Percentiles rank a stretch among this genome's conserved stretches.
phyloP scores from a whole-genome alignment of 2,888 invertebrate genomes.

The Drepana falcataria region DNA sequence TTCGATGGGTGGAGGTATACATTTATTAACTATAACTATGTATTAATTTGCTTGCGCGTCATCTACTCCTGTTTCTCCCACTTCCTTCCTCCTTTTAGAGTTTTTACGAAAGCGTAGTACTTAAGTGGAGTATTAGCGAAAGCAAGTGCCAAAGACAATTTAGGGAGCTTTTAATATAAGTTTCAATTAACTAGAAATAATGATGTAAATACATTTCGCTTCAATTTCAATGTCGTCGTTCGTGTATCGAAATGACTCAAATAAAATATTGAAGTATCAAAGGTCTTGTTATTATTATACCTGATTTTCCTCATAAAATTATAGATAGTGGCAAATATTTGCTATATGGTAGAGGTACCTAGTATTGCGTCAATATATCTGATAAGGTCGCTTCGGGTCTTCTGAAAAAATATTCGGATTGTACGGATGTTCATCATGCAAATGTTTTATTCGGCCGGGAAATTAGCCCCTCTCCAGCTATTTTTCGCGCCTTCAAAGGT shows the following conservation, averaged over 20 bases:
- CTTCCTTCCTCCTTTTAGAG: conserved; percentile 5
- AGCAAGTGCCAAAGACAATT: conserved; percentile 71
- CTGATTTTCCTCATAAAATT: background rate
- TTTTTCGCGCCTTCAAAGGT: too few species aligned
- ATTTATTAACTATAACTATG: too few species aligned
- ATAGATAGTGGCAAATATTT: background rate
- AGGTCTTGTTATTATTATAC: conserved; percentile 22
- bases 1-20: too few species aligned
- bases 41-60: too few species aligned
- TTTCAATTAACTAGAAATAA: conserved; percentile 35
- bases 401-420: too few species aligned
- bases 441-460: too few species aligned
- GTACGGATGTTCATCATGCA: too few species aligned
- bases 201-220: conserved; percentile 55
- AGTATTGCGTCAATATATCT: too few species aligned
- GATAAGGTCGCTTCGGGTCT: too few species aligned
- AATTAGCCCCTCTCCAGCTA: too few species aligned
- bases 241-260: conserved; percentile 55
- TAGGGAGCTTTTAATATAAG: conserved; percentile 68
- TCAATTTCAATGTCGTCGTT: conserved; percentile 59
- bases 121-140: conserved; percentile 36
- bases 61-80: conserved; percentile 1
- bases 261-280: conserved; percentile 48
- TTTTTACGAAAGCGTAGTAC: conserved; percentile 3
- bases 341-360: too few species aligned